phyloP scores from a whole-genome alignment of 2,797 vertebrate genomes.

The Champsocephalus gunnari region DNA sequence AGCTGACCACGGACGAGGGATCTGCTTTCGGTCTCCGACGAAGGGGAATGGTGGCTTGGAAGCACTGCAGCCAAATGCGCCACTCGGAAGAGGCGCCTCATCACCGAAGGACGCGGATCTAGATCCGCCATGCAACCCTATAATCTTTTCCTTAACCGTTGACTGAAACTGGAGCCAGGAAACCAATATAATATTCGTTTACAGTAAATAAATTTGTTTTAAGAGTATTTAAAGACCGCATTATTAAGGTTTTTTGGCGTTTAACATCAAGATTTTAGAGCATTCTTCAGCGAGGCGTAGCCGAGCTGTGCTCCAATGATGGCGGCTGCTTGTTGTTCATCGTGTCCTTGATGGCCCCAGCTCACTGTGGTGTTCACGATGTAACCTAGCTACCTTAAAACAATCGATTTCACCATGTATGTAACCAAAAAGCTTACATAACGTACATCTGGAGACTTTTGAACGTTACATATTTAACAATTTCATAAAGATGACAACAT shows the following conservation, averaged over 20 bases:
- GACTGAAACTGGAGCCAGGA: background rate
- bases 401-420: background rate
- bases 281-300: constrained; percentile 84
- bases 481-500: constrained; percentile 17
- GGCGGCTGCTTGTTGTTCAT: constrained; percentile 82
- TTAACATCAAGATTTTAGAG: constrained; percentile 8
- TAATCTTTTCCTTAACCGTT: constrained; percentile 40
- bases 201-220: constrained; percentile 35
- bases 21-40: constrained; percentile 86
- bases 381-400: constrained; percentile 32
- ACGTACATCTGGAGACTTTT: rapidly evolving
- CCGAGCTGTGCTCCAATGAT: constrained; percentile 81
- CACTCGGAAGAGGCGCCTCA: constrained; percentile 81
- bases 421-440: rapidly evolving
- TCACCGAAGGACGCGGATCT: constrained; percentile 80
- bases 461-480: background rate
- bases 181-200: background rate
- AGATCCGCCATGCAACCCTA: constrained; percentile 79
- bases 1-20: constrained; percentile 88
- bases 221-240: background rate
- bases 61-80: constrained; percentile 85
- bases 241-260: constrained; percentile 21
- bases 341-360: constrained; percentile 74
- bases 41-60: constrained; percentile 85
- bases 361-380: constrained; percentile 44